phyloP scores from a whole-genome alignment of 1,140 invertebrate genomes.

The Drosophila jambulina region DNA sequence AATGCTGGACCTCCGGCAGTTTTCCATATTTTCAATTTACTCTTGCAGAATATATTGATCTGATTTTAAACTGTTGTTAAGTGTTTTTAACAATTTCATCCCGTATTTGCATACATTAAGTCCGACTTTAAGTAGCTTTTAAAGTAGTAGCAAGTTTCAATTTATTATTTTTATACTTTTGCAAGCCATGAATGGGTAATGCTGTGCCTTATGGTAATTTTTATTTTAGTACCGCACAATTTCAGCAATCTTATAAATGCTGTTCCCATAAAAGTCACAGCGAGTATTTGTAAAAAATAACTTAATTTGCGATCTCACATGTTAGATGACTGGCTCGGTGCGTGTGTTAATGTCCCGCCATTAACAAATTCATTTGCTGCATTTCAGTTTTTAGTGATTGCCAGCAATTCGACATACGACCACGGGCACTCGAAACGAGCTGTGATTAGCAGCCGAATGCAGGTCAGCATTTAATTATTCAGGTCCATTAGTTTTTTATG shows the following conservation, averaged over 20 bases:
- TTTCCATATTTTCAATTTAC: background rate
- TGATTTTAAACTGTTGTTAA: conserved; percentile 1
- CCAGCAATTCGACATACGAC: conserved; percentile 6
- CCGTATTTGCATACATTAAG: background rate
- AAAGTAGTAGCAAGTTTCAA: background rate
- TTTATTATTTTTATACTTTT: background rate
- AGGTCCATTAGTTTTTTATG: conserved; percentile 45
- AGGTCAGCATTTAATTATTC: conserved; percentile 50
- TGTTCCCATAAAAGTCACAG: background rate
- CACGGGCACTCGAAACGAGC: conserved; percentile 4
- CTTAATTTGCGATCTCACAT: conserved; percentile 17
- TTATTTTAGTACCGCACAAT: background rate
- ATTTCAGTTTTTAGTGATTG: conserved; percentile 16
- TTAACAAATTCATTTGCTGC: conserved; percentile 25
- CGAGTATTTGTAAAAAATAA: conserved; percentile 14
- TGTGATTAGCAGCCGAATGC: conserved; percentile 41
- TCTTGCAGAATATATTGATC: conserved; percentile 1
- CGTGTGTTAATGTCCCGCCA: conserved; percentile 23
- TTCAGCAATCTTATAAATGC: background rate
- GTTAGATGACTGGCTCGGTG: background rate
- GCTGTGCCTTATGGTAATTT: background rate
- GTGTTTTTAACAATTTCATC: background rate
- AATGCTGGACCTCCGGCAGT: background rate
- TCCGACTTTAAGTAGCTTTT: background rate
- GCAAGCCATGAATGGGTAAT: background rate